These are phyloP conservation scores for Brienomyrus longianalis DNA, from an alignment of 2,113 vertebrate genomes.

Conservation along the genomic window DNA sequence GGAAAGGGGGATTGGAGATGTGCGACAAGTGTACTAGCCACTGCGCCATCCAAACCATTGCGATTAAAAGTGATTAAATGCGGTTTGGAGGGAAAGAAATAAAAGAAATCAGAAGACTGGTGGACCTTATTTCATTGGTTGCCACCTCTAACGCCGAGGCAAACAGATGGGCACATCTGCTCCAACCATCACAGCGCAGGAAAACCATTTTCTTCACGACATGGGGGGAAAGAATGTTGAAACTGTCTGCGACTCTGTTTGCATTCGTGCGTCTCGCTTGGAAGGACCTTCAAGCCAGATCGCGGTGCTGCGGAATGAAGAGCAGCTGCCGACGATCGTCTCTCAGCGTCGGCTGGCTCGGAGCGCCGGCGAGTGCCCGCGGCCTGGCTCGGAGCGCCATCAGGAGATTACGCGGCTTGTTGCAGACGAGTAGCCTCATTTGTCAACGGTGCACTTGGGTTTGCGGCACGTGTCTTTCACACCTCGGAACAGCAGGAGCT, in stretches of 20 bases:
- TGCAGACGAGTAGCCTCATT: not conserved
- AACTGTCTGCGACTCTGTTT: not conserved
- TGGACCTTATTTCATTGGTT: not conserved
- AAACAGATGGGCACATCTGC: not conserved
- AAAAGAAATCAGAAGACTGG: not conserved
- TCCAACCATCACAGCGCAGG: not conserved
- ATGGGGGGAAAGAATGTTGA: not conserved
- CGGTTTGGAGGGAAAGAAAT: not conserved
- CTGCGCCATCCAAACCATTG: not conserved
- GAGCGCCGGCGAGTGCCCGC: not conserved
- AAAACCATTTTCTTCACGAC: constrained; percentile 2
- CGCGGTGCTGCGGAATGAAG: not conserved
- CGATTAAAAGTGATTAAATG: not conserved
- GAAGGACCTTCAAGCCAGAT: not conserved
- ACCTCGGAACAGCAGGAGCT: not conserved
- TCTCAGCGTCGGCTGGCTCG: not conserved
- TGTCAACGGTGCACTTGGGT: not conserved
- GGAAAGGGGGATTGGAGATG: not conserved
- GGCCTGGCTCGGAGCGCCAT: not conserved
- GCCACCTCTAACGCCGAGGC: not conserved
- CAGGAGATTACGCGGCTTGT: not conserved
- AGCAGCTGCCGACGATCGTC: not conserved
- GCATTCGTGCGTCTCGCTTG: not conserved
- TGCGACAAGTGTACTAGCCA: not conserved
- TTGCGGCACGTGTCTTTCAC: not conserved